Conservation (phyloP, 2,797 vertebrate species). For the Chelidonichthys spinosus region DNA sequence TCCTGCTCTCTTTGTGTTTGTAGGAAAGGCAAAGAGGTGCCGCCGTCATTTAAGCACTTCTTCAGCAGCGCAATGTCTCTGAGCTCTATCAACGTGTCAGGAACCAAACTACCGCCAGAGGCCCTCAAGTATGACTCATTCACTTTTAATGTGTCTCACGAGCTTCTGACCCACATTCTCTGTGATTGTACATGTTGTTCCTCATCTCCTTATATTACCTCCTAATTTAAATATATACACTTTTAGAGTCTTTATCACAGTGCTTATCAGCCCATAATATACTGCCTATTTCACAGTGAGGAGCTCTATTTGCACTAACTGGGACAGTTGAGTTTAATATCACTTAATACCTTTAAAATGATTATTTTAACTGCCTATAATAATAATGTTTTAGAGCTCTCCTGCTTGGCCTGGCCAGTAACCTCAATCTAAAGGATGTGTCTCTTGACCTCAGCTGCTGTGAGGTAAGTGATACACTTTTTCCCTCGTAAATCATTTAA, state of each 20-base stretch:
- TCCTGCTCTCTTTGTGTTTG: constrained; percentile 25
- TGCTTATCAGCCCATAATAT: background rate
- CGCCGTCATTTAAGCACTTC: constrained; percentile 96
- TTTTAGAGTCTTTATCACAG: constrained; percentile 1
- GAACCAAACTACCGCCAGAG: constrained; percentile 95
- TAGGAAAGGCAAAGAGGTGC: constrained; percentile 96
- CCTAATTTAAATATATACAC: background rate
- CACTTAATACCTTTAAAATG: background rate
- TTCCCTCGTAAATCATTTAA: background rate
- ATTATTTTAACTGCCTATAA: background rate
- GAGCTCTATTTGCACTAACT: background rate
- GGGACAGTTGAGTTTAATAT: background rate
- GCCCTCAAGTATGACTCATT: constrained; percentile 89
- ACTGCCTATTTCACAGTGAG: background rate
- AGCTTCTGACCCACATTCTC: constrained; percentile 20
- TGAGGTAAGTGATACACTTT: constrained; percentile 86
- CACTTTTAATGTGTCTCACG: constrained; percentile 47
- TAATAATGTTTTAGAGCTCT: constrained; percentile 85
- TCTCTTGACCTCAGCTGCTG: constrained; percentile 96
- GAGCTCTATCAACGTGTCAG: constrained; percentile 93
- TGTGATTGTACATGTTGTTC: constrained; percentile 6
- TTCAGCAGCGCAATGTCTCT: constrained; percentile 94
- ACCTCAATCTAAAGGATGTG: constrained; percentile 92
- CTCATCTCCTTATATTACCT: background rate
- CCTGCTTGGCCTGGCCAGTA: constrained; percentile 94